These are phyloP conservation scores for Dynastes maya DNA, from an alignment of 2,888 invertebrate genomes.

Conservation along the genomic window DNA sequence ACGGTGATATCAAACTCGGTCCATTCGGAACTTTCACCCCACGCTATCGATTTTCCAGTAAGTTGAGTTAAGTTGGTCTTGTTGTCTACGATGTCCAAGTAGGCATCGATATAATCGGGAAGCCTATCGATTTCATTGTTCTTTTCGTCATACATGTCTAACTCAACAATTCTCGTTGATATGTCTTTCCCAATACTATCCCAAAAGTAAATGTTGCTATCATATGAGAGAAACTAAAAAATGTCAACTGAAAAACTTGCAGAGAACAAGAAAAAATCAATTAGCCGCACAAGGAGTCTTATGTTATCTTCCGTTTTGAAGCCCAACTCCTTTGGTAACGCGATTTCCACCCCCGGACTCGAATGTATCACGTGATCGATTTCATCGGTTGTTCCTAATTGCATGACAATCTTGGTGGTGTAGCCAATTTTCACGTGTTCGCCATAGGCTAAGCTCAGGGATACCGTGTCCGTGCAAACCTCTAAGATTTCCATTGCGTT, in stretches of 20 bases:
- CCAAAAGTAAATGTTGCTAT: constrained; percentile 28
- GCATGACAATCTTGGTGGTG: constrained; percentile 30
- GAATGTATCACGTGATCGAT: not conserved
- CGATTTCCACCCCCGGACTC: not conserved
- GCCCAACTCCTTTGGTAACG: constrained; percentile 30
- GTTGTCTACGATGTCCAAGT: constrained; percentile 12
- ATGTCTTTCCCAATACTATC: constrained; percentile 21
- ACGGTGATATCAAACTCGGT: constrained; percentile 31
- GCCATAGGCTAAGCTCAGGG: constrained; percentile 40
- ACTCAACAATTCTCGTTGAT: constrained; percentile 26
- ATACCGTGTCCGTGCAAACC: constrained; percentile 19
- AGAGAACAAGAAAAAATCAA: not conserved
- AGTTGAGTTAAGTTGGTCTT: not conserved
- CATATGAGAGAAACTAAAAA: constrained; percentile 25
- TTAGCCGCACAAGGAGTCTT: constrained; percentile 11
- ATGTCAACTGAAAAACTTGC: not conserved
- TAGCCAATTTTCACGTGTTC: constrained; percentile 1
- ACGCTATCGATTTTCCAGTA: not conserved
- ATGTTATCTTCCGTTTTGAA: not conserved
- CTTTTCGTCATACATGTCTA: constrained; percentile 18
- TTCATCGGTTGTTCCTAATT: constrained; percentile 3
- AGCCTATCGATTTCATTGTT: not conserved
- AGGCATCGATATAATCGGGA: constrained; percentile 17
- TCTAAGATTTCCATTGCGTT: constrained; percentile 21
- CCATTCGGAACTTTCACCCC: constrained; percentile 26